Evolutionary conservation across 2,113 vertebrate genomes (phyloP).

Genomic region (Setophaga kirtlandii): DNA sequence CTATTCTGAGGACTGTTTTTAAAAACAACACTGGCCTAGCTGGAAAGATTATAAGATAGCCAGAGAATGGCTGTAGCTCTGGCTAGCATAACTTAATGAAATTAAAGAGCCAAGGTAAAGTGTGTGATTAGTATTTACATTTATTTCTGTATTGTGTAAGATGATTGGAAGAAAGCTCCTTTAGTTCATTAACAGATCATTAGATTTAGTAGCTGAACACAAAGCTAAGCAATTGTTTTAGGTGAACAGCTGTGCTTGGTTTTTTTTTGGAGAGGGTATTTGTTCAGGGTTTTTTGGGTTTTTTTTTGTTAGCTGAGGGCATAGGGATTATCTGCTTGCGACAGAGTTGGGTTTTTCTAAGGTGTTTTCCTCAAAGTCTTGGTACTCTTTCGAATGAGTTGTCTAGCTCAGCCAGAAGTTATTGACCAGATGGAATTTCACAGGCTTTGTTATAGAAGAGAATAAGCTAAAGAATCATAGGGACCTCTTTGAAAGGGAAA

Average conservation of each 20-base stretch:
- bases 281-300: not conserved
- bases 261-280: not conserved
- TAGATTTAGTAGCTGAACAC: not conserved
- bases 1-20: conserved; percentile 6
- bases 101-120: not conserved
- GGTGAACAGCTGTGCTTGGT: not conserved
- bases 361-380: not conserved
- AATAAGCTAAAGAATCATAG: not conserved
- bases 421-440: not conserved
- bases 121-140: not conserved
- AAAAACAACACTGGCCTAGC: not conserved
- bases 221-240: not conserved
- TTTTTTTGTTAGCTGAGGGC: not conserved
- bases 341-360: not conserved
- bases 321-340: not conserved
- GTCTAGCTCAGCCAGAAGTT: not conserved
- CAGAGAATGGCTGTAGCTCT: not conserved
- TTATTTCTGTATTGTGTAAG: not conserved
- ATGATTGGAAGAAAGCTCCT: not conserved
- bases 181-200: not conserved
- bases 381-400: not conserved
- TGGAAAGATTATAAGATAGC: not conserved
- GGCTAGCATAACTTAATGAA: not conserved
- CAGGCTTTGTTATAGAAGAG: not conserved
- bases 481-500: not conserved